Base-by-base conservation (phyloP, 2,113 vertebrate species). In the Rutilus rutilus region DNA sequence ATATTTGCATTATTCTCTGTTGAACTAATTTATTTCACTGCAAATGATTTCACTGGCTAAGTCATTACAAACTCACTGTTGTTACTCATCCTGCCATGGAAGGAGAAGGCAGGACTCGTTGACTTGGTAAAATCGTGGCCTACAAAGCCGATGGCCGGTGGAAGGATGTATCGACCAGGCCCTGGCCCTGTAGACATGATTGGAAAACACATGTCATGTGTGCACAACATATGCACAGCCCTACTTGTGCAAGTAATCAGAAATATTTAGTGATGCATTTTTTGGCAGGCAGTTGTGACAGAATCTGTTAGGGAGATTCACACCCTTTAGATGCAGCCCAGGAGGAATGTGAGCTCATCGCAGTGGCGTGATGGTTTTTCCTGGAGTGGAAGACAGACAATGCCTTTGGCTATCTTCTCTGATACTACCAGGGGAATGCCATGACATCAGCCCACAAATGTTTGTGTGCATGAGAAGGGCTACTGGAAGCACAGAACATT, bases 111-210 rank as follows among this genome's bases (percentile, higher is more conserved):
- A 0, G 96, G 96, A 11, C 93, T 90, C 0, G 94, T 88, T 54
- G 83, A 87, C 89, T 93, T 95, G 86, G 96, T 96, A 85, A 95
- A 93, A 88, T 97, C 96, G 2, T 96, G 96, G 52, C 95, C 94
- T 75, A 94, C 30, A 71, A 92, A 96, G 52, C 96, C 95, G 14
- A 96, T 86, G 0, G 96, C 96, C 1, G 96, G 92, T 0, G 96
- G 96, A 67, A 96, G 92, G 17, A 90, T 74, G 5, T 96, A 97
- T 47, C 92, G 90, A 6, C 95, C 95, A 0, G 96, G 95, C 3
- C 96, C 95, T 0, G 95, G 95, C 12, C 95, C 96, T 97, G 42
- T 3, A 86, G 27, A 90, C 8, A 54, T 30, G 21, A 67, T 45
- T 27, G 30, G 7, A 82, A 85, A 54, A 57, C 33, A 45, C 50